Base-by-base conservation (phyloP, 1,140 invertebrate genomes). In the Colletes latitarsis region DNA sequence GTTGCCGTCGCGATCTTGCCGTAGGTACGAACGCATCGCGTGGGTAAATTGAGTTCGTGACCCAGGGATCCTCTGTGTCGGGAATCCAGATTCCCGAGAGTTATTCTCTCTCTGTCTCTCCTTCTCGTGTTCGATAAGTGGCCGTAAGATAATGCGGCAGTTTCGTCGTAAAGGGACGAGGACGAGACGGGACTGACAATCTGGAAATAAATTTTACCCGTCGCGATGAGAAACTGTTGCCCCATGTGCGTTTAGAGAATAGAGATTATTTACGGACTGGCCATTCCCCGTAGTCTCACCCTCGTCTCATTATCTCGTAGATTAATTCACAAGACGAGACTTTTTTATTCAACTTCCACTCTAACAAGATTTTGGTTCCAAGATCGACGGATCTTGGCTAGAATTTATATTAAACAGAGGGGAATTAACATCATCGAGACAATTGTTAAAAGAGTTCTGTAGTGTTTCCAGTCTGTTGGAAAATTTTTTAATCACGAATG, bases 1-100 rank as follows among this genome's bases (percentile, higher is more conserved):
- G 55, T 66, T 72, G 46, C 55, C 64, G 52, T 75, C 43, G 19
- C 30, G 43, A 66, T 67, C 52, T 52, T 21, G 57, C 19, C 58
- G 71, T 67, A 71, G 30, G 55, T 62, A 63, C 53, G n/a, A 41
- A 71, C 67, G 60, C 49, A 78, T 63, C 68, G 21, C 68, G 14
- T n/a, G 68, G 21, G 52, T 52, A 72, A 79, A 79, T 79, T 64
- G 68, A 79, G 68, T 79, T 79, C 77, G 58, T 66, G 68, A 79
- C 68, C 39, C 63, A 68, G 19, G 30, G 74, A 55, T 53, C 39
- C 55, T 69, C n/a, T 70, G 66, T 60, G 21, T 9, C 9, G 21
- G 9, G 75, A 77, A 77, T 77, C 30, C 75, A 70, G 60, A 77
- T 77, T 69, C 66, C 0, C 4, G 21, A 17, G 70, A 15, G 19